Evolutionary conservation across 2,113 vertebrate genomes (phyloP), one percentile per base, ranked within the genome.

Genomic region (Chlamydotis undulata): DNA sequence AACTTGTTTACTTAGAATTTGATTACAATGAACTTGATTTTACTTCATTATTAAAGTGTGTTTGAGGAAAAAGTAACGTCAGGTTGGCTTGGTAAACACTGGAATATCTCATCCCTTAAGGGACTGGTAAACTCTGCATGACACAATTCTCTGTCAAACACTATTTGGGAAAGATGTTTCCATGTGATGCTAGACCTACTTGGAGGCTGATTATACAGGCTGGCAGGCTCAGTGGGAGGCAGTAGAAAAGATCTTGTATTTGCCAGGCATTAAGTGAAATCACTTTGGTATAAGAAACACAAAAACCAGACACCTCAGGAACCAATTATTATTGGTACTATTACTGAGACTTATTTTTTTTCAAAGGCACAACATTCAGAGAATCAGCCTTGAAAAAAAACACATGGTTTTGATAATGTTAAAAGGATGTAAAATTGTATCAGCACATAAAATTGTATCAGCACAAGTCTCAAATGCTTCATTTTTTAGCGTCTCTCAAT

Each of bases 301-400:
- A 4, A 19, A 61, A 47, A 21, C 79, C 22, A 85, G 11, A 86
- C 35, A n/a, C 37, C 24, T 83, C 68, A 50, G n/a, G 35, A 95
- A 50, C 10, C 57, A 14, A 9, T 3, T 15, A 21, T 33, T 25
- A 7, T 31, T 60, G 37, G 14, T 57, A 49, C 45, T 78, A 33
- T 43, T 61, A 60, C 6, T 26, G 10, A 70, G 18, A 45, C 0
- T 33, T 64, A 17, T 71, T 81, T 79, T 25, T 0, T 25, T 0
- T 3, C 43, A 88, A 90, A 65, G 14, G n/a, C 12, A 60, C 13
- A 37, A 8, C 7, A 41, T 24, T 77, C n/a, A 82, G 49, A 74
- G 15, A 64, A 64, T 33, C 4, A 23, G 4, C 3, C 13, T 59
- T 37, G 55, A 55, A 84, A 63, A 63, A 37, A 94, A 45, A 1